Evolutionary conservation across 2,888 invertebrate genomes (phyloP).

Genomic region (Pyrrhosoma nymphula): DNA sequence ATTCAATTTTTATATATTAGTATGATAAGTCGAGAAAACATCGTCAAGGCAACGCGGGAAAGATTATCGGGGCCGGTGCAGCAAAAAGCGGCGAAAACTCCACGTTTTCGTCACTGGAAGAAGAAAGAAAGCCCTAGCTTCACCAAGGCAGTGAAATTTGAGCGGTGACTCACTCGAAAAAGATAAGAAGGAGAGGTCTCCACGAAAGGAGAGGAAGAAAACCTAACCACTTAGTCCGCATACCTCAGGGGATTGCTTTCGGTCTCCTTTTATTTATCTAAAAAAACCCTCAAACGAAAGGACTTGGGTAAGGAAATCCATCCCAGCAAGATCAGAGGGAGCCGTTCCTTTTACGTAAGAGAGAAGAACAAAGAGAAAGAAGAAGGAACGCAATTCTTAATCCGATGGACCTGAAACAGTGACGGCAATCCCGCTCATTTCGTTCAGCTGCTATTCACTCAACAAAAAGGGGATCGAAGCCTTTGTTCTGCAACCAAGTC

Average conservation of each 20-base stretch:
- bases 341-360: background rate
- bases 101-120: background rate
- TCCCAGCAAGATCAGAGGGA: background rate
- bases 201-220: background rate
- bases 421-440: background rate
- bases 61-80: background rate
- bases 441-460: background rate
- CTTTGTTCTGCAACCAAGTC: background rate
- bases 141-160: background rate
- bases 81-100: background rate
- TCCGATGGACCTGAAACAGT: background rate
- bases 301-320: background rate
- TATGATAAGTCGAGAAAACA: background rate
- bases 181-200: background rate
- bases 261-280: background rate
- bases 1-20: no score
- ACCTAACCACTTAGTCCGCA: background rate
- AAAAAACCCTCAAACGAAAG: background rate
- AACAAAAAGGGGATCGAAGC: background rate
- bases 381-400: background rate
- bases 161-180: background rate
- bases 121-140: background rate
- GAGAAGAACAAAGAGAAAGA: background rate
- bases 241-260: background rate
- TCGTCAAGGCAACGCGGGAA: background rate